Base-by-base conservation (phyloP, 1,140 invertebrate species). In the Polypedilum vanderplanki region DNA sequence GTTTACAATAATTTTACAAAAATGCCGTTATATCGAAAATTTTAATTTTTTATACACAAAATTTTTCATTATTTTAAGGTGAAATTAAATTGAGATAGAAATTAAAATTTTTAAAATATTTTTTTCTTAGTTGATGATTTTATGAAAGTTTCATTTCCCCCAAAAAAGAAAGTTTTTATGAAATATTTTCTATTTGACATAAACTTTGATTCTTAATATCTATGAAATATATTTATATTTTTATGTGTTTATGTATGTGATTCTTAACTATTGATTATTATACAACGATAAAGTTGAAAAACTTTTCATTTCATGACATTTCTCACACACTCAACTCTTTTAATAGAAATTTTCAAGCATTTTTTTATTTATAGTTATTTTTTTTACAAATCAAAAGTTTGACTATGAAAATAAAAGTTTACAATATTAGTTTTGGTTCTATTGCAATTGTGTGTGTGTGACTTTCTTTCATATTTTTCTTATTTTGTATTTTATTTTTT, bases 41-140 rank as follows among this genome's bases (percentile, higher is more conserved):
- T 70, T 70, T 20, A 20, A 70, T 10, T 57, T 57, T 57, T 57
- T 57, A 1, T 57, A 57, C 46, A 57, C 46, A 57, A 70, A 70
- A 18, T 57, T 57, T 57, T 57, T 57, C n/a, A 9, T 70, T 70
- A 70, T 70, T 2, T 70, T 22, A 70, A 70, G n/a, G 46, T 3
- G 46, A 70, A 57, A 57, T 57, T n/a, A n/a, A 12, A 57, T 57
- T 57, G 46, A n/a, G 46, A 57, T 33, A 3, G 8, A 57, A 24
- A 40, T 33, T 76, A 75, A 79, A 79, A 78, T 79, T 79, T 77
- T 78, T 74, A 41, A 41, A 41, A n/a, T 40, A 75, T 76, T 76
- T 46, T 77, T 57, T 73, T 75, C 75, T 80, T 82, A 80, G 65
- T 70, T 70, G 65, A 70, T 70, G 17, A 18, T 70, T 70, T 20